Base-by-base conservation (phyloP, 2,797 vertebrate genomes). In the Erpetoichthys calabaricus region DNA sequence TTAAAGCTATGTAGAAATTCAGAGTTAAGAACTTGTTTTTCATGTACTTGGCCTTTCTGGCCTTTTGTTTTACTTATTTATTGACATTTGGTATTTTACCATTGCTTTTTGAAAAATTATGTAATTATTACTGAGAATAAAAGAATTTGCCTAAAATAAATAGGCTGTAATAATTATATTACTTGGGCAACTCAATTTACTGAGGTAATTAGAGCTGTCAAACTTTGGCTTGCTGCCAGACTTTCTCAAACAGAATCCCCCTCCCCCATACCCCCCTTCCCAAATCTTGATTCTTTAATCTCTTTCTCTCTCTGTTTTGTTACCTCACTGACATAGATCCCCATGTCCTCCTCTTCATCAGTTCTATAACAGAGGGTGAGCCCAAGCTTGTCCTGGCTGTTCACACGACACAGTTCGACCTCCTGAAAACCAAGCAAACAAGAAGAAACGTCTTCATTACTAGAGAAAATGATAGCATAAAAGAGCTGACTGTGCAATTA, bases 311-410 rank as follows among this genome's bases (percentile, higher is more conserved):
- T 50, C 7, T 25, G 25, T 25, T 1, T 46, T 60, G 85, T 90
- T 77, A 97, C 95, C 89, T 96, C 88, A 0, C 94, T 95, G 74
- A 98, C 88, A 67, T 94, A 98, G 74, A 98, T 98, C 57, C 90
- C 89, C 0, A 73, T 84, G 63, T 98, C 95, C 46, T 98, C 95
- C 59, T 98, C 94, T 58, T 98, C 94, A 57, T 98, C 94, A 0
- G 94, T 98, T 70, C 94, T 82, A 80, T 98, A 98, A 68, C 94
- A 98, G 64, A 98, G 85, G 47, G 95, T 98, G 66, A 98, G 75
- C 1, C 95, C 95, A 64, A 98, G 73, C 76, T 94, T 97, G 75
- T 98, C 94, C 62, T 95, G 91, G 78, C 85, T 93, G 81, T 73
- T 88, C 70, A 91, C 56, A 47, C 93, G 90, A 65, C 88, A 92